Percentiles rank a stretch among this genome's conserved stretches.
Evolutionary conservation across 2,797 vertebrate genomes (phyloP).

Genomic region (Acridotheres tristis): DNA sequence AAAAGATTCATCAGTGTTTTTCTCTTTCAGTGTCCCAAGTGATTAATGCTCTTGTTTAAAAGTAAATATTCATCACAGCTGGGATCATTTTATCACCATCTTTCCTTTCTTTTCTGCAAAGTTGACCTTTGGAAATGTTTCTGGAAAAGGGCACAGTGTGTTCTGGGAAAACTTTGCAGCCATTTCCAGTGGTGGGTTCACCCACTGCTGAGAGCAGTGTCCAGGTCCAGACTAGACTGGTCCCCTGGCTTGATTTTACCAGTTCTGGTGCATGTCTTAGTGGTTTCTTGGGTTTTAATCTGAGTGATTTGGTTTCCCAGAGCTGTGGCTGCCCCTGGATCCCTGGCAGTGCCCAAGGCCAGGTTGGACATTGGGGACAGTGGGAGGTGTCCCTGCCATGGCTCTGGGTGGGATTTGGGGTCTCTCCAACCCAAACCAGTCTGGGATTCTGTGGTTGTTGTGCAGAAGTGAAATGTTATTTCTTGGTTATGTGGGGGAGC

Average conservation of each 20-base stretch:
- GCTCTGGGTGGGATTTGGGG: rapidly evolving
- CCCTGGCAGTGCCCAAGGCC: not conserved
- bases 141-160: not conserved
- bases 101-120: not conserved
- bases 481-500: not conserved
- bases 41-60: not conserved
- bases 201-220: not conserved
- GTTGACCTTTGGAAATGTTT: not conserved
- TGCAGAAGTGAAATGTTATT: not conserved
- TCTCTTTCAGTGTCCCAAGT: not conserved
- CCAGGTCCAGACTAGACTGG: not conserved
- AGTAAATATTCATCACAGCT: not conserved
- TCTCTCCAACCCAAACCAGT: rapidly evolving
- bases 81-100: not conserved
- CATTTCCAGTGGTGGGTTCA: not conserved
- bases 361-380: rapidly evolving
- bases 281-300: not conserved
- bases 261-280: not conserved
- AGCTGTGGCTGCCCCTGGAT: not conserved
- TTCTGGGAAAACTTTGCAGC: not conserved
- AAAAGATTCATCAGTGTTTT: not conserved
- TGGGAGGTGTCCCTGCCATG: not conserved
- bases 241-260: not conserved
- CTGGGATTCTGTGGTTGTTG: not conserved
- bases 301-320: not conserved